Evolutionary conservation across 2,888 invertebrate genomes (phyloP).

Genomic region (Leptothorax acervorum): DNA sequence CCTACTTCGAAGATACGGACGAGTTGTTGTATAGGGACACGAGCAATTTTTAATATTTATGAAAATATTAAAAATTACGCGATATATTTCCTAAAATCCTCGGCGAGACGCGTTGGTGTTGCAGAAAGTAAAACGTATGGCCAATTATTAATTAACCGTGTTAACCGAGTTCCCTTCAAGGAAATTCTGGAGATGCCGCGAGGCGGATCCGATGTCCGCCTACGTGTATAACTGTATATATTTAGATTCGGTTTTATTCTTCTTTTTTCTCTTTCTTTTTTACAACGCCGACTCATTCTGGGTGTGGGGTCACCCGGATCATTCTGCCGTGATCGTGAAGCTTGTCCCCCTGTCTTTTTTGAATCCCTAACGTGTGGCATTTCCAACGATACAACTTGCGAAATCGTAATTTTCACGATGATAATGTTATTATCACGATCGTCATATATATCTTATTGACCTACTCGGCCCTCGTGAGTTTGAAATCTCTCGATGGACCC

Average conservation of each 20-base stretch:
- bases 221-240: neutral
- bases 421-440: constrained; percentile 2
- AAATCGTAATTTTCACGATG: constrained; percentile 27
- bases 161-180: constrained; percentile 24
- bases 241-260: constrained; percentile 33
- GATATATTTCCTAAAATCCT: too few relatives aligned
- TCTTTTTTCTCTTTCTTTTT: neutral
- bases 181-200: neutral
- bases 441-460: neutral
- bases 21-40: too few relatives aligned
- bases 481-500: neutral
- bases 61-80: too few relatives aligned
- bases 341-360: neutral
- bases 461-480: neutral
- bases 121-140: constrained; percentile 21
- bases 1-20: too few relatives aligned
- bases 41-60: too few relatives aligned
- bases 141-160: neutral
- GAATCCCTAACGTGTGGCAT: neutral
- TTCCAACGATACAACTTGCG: constrained; percentile 14
- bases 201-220: neutral
- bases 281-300: constrained; percentile 3
- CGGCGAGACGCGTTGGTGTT: neutral
- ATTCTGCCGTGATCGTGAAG: constrained; percentile 14
- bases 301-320: constrained; percentile 9